A percentile compares a stretch with the other conserved stretches of the same genome.
Conservation (phyloP, 2,888 invertebrate species). For the Nezara viridula region DNA sequence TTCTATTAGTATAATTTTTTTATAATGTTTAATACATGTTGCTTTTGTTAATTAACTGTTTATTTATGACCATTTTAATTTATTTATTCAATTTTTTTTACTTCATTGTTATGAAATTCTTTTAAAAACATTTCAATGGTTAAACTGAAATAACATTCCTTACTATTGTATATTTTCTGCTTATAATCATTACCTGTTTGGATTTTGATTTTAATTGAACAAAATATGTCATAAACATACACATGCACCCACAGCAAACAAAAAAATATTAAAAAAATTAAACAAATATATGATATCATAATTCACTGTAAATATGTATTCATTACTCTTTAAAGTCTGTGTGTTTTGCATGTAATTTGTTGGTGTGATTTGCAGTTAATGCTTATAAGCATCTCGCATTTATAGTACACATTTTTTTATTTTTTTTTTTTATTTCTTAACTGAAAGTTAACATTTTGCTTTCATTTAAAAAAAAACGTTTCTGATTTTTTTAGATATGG, state of each 20-base stretch:
- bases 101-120: not conserved
- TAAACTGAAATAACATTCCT: not conserved
- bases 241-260: conserved; percentile 48
- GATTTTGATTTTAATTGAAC: not conserved
- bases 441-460: not conserved
- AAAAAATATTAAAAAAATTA: not conserved
- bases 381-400: conserved; percentile 54
- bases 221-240: conserved; percentile 41
- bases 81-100: not conserved
- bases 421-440: not conserved
- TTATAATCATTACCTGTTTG: conserved; percentile 35
- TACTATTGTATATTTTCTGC: conserved; percentile 9
- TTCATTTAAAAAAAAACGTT: not conserved
- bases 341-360: conserved; percentile 62
- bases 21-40: not conserved
- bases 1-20: not conserved
- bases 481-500: not conserved
- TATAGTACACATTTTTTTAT: conserved; percentile 41
- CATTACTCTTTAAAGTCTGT: conserved; percentile 60
- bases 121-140: not conserved
- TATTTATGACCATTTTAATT: conserved; percentile 4
- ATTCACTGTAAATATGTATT: conserved; percentile 62
- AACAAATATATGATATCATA: conserved; percentile 32
- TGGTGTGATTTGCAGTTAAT: conserved; percentile 62
- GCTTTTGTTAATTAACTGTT: not conserved